Percentiles rank a stretch among this genome's conserved stretches.
Conservation (phyloP, 2,113 vertebrate genomes). For the Microcebus lehilahytsara region DNA sequence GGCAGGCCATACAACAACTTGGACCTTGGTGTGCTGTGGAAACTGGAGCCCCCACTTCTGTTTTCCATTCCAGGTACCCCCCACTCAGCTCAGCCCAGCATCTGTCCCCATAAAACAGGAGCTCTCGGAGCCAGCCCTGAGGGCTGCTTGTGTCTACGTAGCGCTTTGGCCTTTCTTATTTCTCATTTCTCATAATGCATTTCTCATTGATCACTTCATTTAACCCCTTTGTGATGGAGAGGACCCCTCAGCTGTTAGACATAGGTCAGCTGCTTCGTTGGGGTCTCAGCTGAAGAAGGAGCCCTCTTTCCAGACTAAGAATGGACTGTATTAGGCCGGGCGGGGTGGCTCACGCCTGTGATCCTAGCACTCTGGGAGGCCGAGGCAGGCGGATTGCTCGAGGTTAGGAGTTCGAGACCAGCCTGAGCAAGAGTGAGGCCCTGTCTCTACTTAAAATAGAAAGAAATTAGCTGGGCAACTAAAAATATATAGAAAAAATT, state of each 20-base stretch:
- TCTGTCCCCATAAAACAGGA: neutral
- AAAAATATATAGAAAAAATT: neutral
- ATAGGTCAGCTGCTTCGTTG: neutral
- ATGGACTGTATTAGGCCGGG: neutral
- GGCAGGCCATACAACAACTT: no score
- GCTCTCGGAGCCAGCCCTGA: neutral
- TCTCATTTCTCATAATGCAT: neutral
- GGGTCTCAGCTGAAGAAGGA: neutral
- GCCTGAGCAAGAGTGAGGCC: no score
- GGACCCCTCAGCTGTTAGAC: neutral
- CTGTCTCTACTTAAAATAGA: no score
- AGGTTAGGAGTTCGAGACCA: no score
- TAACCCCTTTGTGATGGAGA: neutral
- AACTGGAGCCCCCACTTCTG: accelerated
- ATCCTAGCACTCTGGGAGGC: no score
- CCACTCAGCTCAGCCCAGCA: neutral
- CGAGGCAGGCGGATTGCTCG: no score
- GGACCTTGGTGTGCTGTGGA: neutral
- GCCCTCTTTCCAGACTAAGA: neutral
- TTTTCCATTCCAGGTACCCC: neutral
- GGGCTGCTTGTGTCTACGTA: neutral
- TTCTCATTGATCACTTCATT: neutral
- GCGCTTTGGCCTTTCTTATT: neutral
- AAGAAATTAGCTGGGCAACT: no score
- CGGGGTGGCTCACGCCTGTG: no score